phyloP scores from a whole-genome alignment of 2,797 vertebrate genomes.

The Alauda arvensis region DNA sequence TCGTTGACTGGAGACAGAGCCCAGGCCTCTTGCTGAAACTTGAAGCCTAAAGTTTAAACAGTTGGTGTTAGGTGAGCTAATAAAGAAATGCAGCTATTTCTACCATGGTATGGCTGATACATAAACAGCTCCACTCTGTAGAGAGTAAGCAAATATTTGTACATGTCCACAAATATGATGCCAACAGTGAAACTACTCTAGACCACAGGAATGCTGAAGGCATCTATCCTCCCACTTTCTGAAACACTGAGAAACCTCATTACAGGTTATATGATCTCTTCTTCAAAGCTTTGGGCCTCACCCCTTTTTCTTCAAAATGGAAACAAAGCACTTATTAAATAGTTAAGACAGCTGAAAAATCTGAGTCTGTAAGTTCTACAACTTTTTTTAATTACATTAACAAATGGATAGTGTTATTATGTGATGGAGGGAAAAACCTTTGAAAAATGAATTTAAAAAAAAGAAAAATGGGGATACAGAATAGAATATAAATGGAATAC shows the following conservation, averaged over 20 bases:
- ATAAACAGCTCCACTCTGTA: neutral
- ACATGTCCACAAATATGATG: neutral
- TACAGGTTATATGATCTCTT: neutral
- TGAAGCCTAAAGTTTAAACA: neutral
- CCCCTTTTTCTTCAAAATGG: neutral
- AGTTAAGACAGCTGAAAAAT: neutral
- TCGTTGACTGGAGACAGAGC: neutral
- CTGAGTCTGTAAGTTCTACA: neutral
- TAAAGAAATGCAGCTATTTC: neutral
- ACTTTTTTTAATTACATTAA: neutral
- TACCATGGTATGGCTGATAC: neutral
- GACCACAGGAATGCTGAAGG: neutral
- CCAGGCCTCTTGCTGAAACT: neutral
- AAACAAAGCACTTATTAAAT: conserved; percentile 3
- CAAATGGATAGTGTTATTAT: neutral
- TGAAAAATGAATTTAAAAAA: neutral
- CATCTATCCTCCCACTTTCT: neutral
- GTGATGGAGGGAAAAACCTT: neutral
- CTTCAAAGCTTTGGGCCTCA: neutral
- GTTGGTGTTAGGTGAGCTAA: neutral
- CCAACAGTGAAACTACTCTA: neutral
- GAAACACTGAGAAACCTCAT: neutral
- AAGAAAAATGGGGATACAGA: neutral
- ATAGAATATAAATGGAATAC: neutral
- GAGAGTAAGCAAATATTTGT: neutral